Base-by-base conservation (phyloP, 2,888 invertebrate species). In the Callimorpha dominula region DNA sequence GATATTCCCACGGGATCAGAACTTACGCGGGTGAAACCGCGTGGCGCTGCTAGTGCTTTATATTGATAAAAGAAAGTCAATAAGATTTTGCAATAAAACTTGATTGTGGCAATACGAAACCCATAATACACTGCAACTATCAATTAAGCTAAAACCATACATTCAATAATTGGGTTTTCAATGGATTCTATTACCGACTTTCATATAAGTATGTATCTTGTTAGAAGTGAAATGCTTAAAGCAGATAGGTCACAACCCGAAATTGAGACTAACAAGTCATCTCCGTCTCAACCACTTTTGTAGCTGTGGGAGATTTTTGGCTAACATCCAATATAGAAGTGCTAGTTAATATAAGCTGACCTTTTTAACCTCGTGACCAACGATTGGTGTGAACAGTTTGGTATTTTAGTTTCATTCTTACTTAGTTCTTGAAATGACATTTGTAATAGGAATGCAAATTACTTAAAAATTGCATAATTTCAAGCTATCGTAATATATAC, bases 271-370 rank as follows among this genome's bases (percentile, higher is more conserved):
- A 78, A 75, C 70, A 54, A 78, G 67, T 79, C 60, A 52, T 54
- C 79, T 75, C 43, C 6, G 9, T 4, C 71, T 74, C 65, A 78
- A 81, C 78, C 72, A 68, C 63, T 78, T 66, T 62, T 50, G 4
- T 54, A n/a, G n/a, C 11, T 54, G 9, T n/a, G n/a, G n/a, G 7
- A n/a, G n/a, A 54, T 54, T 8, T n/a, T 54, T 54, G 54, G 54
- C n/a, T 54, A 9, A n/a, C n/a, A 54, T n/a, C n/a, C 11, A n/a
- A 57, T 11, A 11, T 11, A 57, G 57, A 57, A 57, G 57, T 54
- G n/a, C n/a, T n/a, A 9, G 20, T 12, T 31, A 12, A 57, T 46
- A 20, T 57, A 5, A 20, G 4, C 20, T 31, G 20, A 57, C 31
- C 20, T 57, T 31, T 46, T 12, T 31, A 57, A 31, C 57, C 20